A percentile compares a stretch with the other conserved stretches of the same genome.
Evolutionary conservation across 1,140 invertebrate species (phyloP).

Genomic region (Macrobrachium rosenbergii): DNA sequence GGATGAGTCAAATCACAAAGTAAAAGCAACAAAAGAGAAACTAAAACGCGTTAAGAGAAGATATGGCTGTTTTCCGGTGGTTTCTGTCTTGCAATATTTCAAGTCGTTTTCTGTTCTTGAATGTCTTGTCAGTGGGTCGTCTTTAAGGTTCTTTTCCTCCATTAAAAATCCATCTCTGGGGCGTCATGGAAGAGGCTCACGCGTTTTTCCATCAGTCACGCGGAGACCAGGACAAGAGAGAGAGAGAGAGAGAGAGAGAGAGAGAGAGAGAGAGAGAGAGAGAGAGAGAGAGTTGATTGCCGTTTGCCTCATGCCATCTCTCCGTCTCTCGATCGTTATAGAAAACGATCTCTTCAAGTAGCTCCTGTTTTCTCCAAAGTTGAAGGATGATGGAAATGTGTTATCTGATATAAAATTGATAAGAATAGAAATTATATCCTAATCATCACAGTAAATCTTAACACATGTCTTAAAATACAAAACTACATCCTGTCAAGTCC

Average conservation of each 20-base stretch:
- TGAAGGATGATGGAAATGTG: no score
- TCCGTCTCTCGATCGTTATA: slow-evolving; percentile 15
- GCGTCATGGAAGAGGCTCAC: slow-evolving; percentile 25
- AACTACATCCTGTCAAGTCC: no score
- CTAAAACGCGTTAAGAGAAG: not conserved
- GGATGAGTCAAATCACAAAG: not conserved
- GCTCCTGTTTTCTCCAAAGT: no score
- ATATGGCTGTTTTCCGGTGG: not conserved
- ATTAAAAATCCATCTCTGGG: slow-evolving; percentile 36
- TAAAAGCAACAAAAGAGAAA: not conserved
- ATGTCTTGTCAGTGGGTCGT: not conserved
- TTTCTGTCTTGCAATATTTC: no score
- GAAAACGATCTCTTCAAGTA: no score
- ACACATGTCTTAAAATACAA: no score
- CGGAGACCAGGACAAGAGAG: not conserved
- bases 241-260: slow-evolving; percentile 12
- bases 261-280: not conserved
- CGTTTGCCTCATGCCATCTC: not conserved
- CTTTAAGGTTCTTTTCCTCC: slow-evolving; percentile 15
- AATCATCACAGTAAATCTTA: no score
- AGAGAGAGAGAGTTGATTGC: not conserved
- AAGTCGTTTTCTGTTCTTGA: no score
- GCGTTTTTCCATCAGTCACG: slow-evolving; percentile 30
- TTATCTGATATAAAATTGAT: no score
- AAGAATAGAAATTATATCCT: no score